A percentile compares a stretch with the other conserved stretches of the same genome.
phyloP scores from a whole-genome alignment of 2,797 vertebrate species.

The Lacerta viridis region DNA sequence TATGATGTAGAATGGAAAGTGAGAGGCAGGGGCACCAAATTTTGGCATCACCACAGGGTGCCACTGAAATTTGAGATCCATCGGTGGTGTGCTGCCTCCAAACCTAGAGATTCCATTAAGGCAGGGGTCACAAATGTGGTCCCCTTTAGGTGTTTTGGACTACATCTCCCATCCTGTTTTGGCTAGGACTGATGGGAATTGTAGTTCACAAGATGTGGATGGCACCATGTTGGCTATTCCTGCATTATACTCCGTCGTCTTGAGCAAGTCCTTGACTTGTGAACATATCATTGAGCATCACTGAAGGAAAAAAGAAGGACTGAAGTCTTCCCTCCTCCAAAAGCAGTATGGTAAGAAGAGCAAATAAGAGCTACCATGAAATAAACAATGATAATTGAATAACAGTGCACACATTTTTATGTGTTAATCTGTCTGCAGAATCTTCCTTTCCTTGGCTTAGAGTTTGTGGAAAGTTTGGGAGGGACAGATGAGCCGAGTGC shows the following conservation, averaged over 20 bases:
- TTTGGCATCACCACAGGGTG: no score
- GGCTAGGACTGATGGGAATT: no score
- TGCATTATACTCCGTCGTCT: background rate
- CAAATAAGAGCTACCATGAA: background rate
- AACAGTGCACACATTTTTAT: constrained; percentile 4
- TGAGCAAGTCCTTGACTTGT: background rate
- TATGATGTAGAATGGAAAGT: no score
- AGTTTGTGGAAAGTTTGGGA: constrained; percentile 11
- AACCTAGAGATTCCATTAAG: background rate
- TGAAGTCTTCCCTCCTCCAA: background rate
- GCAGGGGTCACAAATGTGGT: no score
- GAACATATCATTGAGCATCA: background rate
- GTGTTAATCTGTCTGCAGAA: constrained; percentile 7
- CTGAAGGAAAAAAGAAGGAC: background rate
- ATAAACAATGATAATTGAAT: constrained; percentile 29
- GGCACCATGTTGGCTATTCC: background rate
- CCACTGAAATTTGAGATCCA: no score
- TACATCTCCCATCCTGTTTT: no score
- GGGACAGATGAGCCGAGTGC: background rate
- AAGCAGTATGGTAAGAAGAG: background rate
- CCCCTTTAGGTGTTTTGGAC: no score
- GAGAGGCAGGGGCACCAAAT: no score
- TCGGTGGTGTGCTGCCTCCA: background rate
- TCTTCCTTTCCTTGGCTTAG: constrained; percentile 13
- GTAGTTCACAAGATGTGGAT: no score